Base-by-base conservation (phyloP, 2,888 invertebrate genomes). In the Gymnoscelis rufifasciata region DNA sequence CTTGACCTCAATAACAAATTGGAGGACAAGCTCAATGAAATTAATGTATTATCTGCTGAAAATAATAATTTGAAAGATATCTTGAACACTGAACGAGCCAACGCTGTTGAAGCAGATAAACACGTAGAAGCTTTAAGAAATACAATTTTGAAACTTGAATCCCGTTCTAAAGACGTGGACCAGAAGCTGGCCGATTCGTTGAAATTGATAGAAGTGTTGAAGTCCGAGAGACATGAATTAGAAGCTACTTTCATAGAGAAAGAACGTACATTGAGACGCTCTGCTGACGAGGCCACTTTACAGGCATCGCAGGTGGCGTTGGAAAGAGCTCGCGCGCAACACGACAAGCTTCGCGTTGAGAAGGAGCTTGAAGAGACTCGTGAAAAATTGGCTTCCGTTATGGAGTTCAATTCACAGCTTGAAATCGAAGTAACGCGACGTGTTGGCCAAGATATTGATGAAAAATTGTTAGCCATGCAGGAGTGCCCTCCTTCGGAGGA, bases 221-320 rank as follows among this genome's bases (percentile, higher is more conserved):
- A 78, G 58, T 61, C 62, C 2, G 88, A 87, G 54, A 77, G 81
- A 52, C 78, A 76, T 44, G 86, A 87, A 47, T 59, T 87, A 38
- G 87, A 88, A 60, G 58, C 68, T 6, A 76, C 78, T 2, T 83
- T 78, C 59, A 59, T 74, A 52, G 84, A 91, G 45, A 90, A 86
- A 10, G 88, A 92, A 44, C 88, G 91, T 11, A 74, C 83, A 0
- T 70, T 94, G n/a, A 88, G 91, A 43, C 90, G 91, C 47, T 92
- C 93, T 42, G 84, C 94, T 8, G 94, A 95, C 64, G 91, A 92
- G 53, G 90, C 93, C 0, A 92, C 92, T 0, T 82, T 94, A n/a
- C 91, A 92, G 53, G 92, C 93, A 12, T 94, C 95, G 0, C 92
- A 93, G 66, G 91, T 92, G 0, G 90, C 93, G 0, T 80, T 94